These are phyloP conservation scores for Antechinus flavipes DNA, from an alignment of 2,113 vertebrate genomes.

Conservation along the genomic window DNA sequence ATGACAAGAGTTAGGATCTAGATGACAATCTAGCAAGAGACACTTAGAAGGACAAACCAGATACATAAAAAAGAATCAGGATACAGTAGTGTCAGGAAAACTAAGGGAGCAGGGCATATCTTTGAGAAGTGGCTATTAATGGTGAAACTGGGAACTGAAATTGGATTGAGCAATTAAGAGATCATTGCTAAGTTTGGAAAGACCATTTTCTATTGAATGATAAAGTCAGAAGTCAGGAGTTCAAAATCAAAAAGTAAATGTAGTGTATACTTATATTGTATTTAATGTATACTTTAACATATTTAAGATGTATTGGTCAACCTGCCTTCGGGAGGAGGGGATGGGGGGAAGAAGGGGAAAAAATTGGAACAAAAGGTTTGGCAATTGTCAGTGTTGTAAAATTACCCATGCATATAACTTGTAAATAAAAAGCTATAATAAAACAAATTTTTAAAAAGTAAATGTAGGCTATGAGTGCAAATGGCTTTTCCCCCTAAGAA, in stretches of 20 bases:
- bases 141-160: not conserved
- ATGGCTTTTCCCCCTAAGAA: not conserved
- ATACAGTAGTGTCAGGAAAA: not conserved
- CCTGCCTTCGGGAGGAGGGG: no score
- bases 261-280: not conserved
- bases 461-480: not conserved
- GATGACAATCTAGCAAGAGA: not conserved
- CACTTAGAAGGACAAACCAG: not conserved
- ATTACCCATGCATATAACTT: no score
- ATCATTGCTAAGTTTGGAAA: not conserved
- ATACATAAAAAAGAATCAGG: not conserved
- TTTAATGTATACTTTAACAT: no score
- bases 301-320: no score
- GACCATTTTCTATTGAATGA: not conserved
- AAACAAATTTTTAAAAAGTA: no score
- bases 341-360: no score
- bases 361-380: no score
- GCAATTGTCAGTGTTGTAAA: no score
- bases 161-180: not conserved
- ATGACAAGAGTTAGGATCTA: not conserved
- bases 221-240: not conserved
- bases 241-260: not conserved
- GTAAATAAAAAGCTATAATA: no score
- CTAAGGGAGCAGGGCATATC: not conserved
- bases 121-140: not conserved